phyloP scores from a whole-genome alignment of 2,888 invertebrate genomes.

The Euphydryas editha region DNA sequence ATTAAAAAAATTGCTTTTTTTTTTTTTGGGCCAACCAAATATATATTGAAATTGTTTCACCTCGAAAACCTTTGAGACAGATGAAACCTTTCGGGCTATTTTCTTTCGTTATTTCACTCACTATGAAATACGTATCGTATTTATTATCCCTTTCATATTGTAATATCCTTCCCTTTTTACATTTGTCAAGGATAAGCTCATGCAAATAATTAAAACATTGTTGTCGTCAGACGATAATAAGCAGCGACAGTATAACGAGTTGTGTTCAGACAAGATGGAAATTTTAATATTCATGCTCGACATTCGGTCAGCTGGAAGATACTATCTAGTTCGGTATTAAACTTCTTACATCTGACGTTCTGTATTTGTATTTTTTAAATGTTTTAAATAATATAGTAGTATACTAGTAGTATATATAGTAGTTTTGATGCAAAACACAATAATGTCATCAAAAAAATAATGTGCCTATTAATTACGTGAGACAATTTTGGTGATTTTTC shows the following conservation, averaged over 20 bases:
- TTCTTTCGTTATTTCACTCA: too few species aligned
- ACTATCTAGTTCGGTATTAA: constrained; percentile 7
- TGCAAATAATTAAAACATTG: constrained; percentile 7
- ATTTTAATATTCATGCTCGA: constrained; percentile 27
- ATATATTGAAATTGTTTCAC: too few species aligned
- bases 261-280: constrained; percentile 22
- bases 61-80: too few species aligned
- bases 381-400: neutral
- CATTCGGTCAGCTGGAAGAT: constrained; percentile 18
- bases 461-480: too few species aligned
- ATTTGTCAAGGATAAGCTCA: constrained; percentile 1
- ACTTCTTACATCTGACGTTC: neutral
- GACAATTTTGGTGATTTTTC: too few species aligned
- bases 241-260: constrained; percentile 21
- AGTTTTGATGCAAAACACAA: too few species aligned
- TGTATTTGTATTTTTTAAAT: neutral
- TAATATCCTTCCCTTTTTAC: constrained; percentile 2
- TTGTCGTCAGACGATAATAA: constrained; percentile 22
- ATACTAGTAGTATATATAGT: too few species aligned
- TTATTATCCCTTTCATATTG: neutral
- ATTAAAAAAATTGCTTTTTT: too few species aligned
- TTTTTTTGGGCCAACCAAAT: too few species aligned
- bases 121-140: too few species aligned
- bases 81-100: too few species aligned
- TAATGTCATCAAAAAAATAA: too few species aligned